Percentiles rank a stretch among this genome's conserved stretches.
Evolutionary conservation across 2,797 vertebrate genomes (phyloP).

Genomic region (Numenius phaeopus): DNA sequence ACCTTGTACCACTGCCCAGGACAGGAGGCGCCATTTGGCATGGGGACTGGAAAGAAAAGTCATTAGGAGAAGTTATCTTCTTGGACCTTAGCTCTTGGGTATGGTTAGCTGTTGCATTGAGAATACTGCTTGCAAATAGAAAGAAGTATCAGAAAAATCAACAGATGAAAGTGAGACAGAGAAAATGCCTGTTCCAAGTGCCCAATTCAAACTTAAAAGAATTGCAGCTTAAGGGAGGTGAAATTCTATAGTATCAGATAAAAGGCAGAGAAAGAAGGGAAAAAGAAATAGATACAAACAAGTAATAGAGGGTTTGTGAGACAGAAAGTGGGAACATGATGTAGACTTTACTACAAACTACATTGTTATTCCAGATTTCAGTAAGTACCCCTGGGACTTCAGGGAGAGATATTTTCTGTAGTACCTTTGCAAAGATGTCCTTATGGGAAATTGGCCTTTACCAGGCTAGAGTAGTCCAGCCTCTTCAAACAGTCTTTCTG

Average conservation of each 20-base stretch:
- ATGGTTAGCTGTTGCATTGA: background rate
- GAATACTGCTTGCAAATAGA: background rate
- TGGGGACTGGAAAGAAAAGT: background rate
- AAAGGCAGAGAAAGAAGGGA: background rate
- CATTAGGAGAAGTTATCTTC: background rate
- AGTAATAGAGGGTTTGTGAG: conserved; percentile 48
- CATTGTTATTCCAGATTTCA: conserved; percentile 32
- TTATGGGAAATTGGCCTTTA: conserved; percentile 38
- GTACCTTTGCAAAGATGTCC: background rate
- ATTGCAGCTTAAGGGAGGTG: background rate
- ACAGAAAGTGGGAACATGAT: conserved; percentile 42
- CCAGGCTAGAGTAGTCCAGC: background rate
- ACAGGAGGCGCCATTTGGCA: background rate
- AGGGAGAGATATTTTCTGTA: conserved; percentile 9
- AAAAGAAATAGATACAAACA: conserved; percentile 52
- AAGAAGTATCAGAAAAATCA: background rate
- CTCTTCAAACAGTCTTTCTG: conserved; percentile 40
- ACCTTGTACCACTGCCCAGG: background rate
- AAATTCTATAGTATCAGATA: conserved; percentile 31
- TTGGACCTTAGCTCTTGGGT: background rate
- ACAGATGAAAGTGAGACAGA: background rate
- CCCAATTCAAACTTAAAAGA: conserved; percentile 23
- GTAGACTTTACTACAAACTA: conserved; percentile 34
- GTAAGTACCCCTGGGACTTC: conserved; percentile 8
- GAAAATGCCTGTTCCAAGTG: background rate